Base-by-base conservation (phyloP, 2,113 vertebrate genomes). In the Proterorhinus semilunaris region DNA sequence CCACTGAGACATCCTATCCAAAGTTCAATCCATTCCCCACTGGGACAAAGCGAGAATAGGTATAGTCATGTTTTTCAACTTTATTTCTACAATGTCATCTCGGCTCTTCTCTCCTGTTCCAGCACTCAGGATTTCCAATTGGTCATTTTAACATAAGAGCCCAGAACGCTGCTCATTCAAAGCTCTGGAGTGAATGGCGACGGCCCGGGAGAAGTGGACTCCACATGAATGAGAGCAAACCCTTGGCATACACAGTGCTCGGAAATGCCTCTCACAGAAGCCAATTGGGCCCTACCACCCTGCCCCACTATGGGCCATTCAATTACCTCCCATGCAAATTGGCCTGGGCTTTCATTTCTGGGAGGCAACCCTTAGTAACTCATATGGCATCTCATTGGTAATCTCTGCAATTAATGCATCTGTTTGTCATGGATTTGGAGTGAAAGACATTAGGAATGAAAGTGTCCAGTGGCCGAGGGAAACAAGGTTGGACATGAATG, bases 281-380 rank as follows among this genome's bases (percentile, higher is more conserved):
- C 80, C 82, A 79, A 75, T 80, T 74, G 76, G 82, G 64, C 83
- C 83, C 52, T 49, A 5, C 75, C 90, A 79, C 73, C 64, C 71
- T 66, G 67, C 64, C 74, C 65, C 87, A 75, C 86, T 83, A 78
- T 79, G 51, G 84, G 80, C 82, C 50, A 90, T 91, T 90, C 90
- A 91, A 91, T 92, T 89, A 91, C 87, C 75, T 83, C 81, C 79
- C 79, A 87, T 89, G 87, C 89, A 89, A 91, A 91, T 91, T 86
- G 86, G 68, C 81, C 17, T 7, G 54, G 80, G 86, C 87, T 87
- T 89, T 91, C 87, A 91, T 91, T 89, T 86, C 82, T 83, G 72
- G 72, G 69, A 78, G 79, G 80, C 83, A 81, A 80, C 83, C 86
- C 75, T 58, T 36, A 78, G 81, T 83, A 79, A 88, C 86, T 87